These are phyloP conservation scores for Melanotus villosus DNA, from an alignment of 2,888 invertebrate genomes.

Conservation along the genomic window DNA sequence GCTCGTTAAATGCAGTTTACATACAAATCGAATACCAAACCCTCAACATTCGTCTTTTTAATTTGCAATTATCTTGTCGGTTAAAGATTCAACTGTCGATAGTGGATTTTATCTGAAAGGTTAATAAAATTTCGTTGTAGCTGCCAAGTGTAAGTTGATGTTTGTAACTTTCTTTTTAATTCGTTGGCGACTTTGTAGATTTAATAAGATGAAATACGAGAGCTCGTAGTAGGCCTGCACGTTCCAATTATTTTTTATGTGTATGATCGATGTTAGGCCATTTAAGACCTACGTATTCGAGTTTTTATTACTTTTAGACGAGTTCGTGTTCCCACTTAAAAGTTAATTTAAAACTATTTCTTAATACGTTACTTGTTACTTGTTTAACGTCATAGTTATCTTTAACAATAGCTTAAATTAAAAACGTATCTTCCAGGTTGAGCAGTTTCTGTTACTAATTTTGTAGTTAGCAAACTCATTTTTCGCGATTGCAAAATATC, in stretches of 20 bases:
- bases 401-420: background rate
- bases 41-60: background rate
- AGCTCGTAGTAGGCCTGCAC: background rate
- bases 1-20: background rate
- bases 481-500: background rate
- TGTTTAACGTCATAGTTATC: background rate
- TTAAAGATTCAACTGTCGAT: slow-evolving; percentile 19
- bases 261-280: too few species aligned
- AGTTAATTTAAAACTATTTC: slow-evolving; percentile 8
- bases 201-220: background rate
- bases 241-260: too few species aligned
- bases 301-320: too few species aligned
- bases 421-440: slow-evolving; percentile 8
- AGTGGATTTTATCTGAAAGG: slow-evolving; percentile 6
- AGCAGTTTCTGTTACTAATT: background rate
- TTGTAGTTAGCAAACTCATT: background rate
- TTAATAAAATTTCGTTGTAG: background rate
- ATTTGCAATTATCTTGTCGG: slow-evolving; percentile 21
- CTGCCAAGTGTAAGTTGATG: slow-evolving; percentile 6
- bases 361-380: background rate
- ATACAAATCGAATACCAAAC: background rate
- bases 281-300: too few species aligned
- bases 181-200: background rate
- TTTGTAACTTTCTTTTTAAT: slow-evolving; percentile 9
- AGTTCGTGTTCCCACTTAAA: too few species aligned